Evolutionary conservation across 2,113 vertebrate genomes (phyloP).

Genomic region (Cinclus cinclus): DNA sequence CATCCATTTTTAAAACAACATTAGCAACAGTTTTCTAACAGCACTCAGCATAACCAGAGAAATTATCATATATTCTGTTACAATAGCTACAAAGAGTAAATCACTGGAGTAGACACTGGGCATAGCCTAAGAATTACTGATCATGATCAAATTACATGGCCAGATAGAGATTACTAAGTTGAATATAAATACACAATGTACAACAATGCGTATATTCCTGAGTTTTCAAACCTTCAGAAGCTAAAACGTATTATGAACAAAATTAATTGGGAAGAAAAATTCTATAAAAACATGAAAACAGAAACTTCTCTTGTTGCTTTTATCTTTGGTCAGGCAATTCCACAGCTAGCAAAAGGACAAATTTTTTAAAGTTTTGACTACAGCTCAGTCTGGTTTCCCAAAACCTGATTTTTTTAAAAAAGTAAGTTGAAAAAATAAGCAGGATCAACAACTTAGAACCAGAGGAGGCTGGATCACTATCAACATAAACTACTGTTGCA

Average conservation of each 20-base stretch:
- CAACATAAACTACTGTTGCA: not conserved
- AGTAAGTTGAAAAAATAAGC: not conserved
- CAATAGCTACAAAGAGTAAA: not conserved
- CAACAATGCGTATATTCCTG: not conserved
- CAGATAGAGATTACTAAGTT: not conserved
- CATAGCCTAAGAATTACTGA: not conserved
- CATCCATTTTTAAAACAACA: fast-evolving
- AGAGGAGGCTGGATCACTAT: not conserved
- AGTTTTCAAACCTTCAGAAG: not conserved
- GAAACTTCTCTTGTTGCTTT: not conserved
- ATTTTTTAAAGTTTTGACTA: not conserved
- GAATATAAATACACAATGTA: not conserved
- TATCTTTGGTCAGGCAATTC: not conserved
- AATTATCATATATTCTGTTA: not conserved
- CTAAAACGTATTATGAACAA: not conserved
- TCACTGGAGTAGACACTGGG: not conserved
- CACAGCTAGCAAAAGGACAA: not conserved
- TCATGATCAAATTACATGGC: not conserved
- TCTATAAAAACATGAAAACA: not conserved
- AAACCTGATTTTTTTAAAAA: not conserved
- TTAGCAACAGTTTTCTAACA: not conserved
- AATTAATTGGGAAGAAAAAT: not conserved
- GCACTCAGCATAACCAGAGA: not conserved
- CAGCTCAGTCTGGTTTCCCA: not conserved
- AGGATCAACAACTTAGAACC: not conserved